Base-by-base conservation (phyloP, 2,888 invertebrate species). In the Drosophila subquinaria region DNA sequence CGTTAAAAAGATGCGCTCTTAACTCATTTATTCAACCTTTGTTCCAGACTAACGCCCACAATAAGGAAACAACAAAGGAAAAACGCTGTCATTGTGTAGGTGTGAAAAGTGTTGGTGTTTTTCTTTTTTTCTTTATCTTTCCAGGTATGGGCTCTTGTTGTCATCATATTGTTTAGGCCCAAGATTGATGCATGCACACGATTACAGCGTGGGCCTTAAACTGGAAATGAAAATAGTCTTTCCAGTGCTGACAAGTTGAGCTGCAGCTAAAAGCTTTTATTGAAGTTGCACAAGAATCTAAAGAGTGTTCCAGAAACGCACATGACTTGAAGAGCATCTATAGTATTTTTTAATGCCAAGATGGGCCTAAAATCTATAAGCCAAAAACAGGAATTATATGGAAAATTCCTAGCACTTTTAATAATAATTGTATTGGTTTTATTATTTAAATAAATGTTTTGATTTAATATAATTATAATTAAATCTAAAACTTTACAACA, bases 111-210 rank as follows among this genome's bases (percentile, higher is more conserved):
- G 83, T 73, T 60, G 17, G 33, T 20, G 17, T 43, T 27, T 45
- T 61, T 69, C 57, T 52, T 45, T 13, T 9, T 33, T 15, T 74
- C 38, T 52, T 67, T 84, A 81, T 70, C 72, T 78, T 78, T 70
- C 73, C 76, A 68, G 73, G 82, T 73, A 81, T 48, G 53, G 52
- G 62, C 75, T 79, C 63, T 64, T 52, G 47, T 56, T 79, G 85
- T 76, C 81, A 68, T 77, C 71, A 67, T 48, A 67, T 60, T 76
- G 76, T 66, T 64, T 53, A 35, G 35, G 33, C 56, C 17, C 53
- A 69, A 76, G 82, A 88, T 88, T 82, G 88, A 82, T 82, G 85
- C 82, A 61, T 43, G 40, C 60, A 17, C 56, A 57, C 59, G 83
- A 82, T 73, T 69, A 67, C 53, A 63, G 57, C 63, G 76, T 74